Base-by-base conservation (phyloP, 2,888 invertebrate species). In the Leptodirus hochenwartii region DNA sequence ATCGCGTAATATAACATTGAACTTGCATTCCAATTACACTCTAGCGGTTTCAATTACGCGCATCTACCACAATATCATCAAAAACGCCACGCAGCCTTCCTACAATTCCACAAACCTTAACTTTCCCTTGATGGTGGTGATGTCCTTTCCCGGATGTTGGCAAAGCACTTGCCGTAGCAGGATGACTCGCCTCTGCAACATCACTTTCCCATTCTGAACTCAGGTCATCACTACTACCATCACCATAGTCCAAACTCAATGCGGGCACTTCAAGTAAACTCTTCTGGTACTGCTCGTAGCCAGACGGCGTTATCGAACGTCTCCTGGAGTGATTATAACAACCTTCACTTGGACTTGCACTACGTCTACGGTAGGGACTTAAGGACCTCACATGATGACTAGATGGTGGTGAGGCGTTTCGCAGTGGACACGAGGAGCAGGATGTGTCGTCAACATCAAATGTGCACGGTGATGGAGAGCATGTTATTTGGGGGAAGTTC, bases 151-250 rank as follows among this genome's bases (percentile, higher is more conserved):
- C n/a, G n/a, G n/a, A n/a, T n/a, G n/a, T n/a, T n/a, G n/a, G n/a
- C n/a, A n/a, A n/a, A n/a, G n/a, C n/a, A n/a, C n/a, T n/a, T n/a
- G n/a, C n/a, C n/a, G n/a, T n/a, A n/a, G n/a, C n/a, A n/a, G n/a
- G n/a, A n/a, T n/a, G n/a, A 14, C 31, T 22, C 12, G 17, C 27
- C 14, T 38, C 38, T 20, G 36, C 33, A 23, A 70, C 76, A 54
- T 84, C 84, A 2, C 81, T 82, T 49, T 87, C 85, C 85, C 87
- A 87, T 48, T 87, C 87, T 9, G 85, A 85, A 51, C 82, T 84
- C 36, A 87, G 66, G 54, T 87, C 87, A 53, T 88, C 87, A 49
- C 81, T 82, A 40, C 81, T 81, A n/a, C 82, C 80, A 46, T 85
- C 84, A 9, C 81, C 84, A 52, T 80, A 88, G 47, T 87, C 87